Evolutionary conservation across 2,113 vertebrate genomes (phyloP), one percentile per base, ranked within the genome.

Genomic region (Mormoops blainvillei): DNA sequence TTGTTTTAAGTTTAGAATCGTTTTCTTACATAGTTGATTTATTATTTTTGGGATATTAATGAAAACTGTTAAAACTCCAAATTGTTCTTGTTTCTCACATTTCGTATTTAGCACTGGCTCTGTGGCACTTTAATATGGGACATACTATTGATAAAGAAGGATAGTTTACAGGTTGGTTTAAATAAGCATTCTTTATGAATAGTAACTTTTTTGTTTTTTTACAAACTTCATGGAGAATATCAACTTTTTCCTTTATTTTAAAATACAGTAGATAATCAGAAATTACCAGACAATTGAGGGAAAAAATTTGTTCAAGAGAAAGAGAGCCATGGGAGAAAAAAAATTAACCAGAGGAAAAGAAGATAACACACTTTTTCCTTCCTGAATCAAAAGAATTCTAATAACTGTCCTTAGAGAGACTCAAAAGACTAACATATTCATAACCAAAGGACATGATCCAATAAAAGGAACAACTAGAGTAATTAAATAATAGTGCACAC

Each of bases 31-130:
- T 45, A 36, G 2, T 77, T 86, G 33, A 31, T 82, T 96, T 93
- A 56, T 77, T 77, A n/a, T 88, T 87, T 93, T 97, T 50, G 88
- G 33, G 28, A 67, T 95, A 3, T 74, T 94, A 94, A 56, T 94
- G 36, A 96, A 77, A 94, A 76, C 15, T 78, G 3, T 97, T 80
- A 78, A 80, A 78, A 80, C 84, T 50, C 48, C 7, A 54, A 67
- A 90, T 76, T 89, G 14, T 78, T 70, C 26, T 92, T 77, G 7
- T 89, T 76, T 90, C 31, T 28, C 22, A 52, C n/a, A 70, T 80
- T 85, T 0, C 9, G 15, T 91, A 6, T 48, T 87, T 41, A 70
- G 67, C 38, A 94, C 43, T 93, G n/a, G 41, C 48, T 88, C 0
- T 87, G 48, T 45, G 38, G 13, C 78, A 80, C 7, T 81, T 89